These are phyloP conservation scores for Polyploca ridens DNA, from an alignment of 2,888 invertebrate genomes.

Conservation along the genomic window DNA sequence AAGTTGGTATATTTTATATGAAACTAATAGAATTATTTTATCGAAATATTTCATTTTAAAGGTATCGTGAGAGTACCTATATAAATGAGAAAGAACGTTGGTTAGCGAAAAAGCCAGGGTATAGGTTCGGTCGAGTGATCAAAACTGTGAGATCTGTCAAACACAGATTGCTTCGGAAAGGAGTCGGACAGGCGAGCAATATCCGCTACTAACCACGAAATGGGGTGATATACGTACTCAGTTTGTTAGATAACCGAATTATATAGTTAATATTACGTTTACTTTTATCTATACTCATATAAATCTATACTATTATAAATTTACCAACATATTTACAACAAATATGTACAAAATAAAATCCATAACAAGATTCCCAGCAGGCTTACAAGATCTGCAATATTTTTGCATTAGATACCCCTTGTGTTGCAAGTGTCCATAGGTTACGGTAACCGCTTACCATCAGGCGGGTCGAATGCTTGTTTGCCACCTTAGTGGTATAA, in stretches of 20 bases:
- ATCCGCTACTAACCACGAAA: conserved; percentile 50
- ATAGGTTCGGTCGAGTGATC: conserved; percentile 61
- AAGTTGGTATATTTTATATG: not conserved
- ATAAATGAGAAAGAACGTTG: conserved; percentile 44
- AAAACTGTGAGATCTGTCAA: conserved; percentile 69
- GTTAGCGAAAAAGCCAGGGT: conserved; percentile 46
- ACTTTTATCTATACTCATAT: too few species aligned
- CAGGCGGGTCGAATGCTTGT: too few species aligned
- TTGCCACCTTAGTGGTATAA: too few species aligned
- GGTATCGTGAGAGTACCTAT: conserved; percentile 39
- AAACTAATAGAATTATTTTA: not conserved
- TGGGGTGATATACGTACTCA: conserved; percentile 37
- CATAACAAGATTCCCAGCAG: too few species aligned
- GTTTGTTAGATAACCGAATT: conserved; percentile 2
- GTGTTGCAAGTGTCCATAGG: too few species aligned
- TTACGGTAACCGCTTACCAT: too few species aligned
- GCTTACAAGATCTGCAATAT: too few species aligned
- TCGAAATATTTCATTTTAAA: conserved; percentile 15
- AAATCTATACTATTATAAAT: too few species aligned
- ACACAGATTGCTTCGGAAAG: conserved; percentile 67
- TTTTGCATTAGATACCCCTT: too few species aligned
- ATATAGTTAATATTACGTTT: not conserved
- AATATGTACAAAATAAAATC: too few species aligned
- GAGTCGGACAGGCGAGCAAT: conserved; percentile 57
- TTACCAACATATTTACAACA: too few species aligned